A percentile compares a stretch with the other conserved stretches of the same genome.
These are phyloP conservation scores for Apodemia mormo DNA, from an alignment of 2,888 invertebrate species.

Conservation along the genomic window DNA sequence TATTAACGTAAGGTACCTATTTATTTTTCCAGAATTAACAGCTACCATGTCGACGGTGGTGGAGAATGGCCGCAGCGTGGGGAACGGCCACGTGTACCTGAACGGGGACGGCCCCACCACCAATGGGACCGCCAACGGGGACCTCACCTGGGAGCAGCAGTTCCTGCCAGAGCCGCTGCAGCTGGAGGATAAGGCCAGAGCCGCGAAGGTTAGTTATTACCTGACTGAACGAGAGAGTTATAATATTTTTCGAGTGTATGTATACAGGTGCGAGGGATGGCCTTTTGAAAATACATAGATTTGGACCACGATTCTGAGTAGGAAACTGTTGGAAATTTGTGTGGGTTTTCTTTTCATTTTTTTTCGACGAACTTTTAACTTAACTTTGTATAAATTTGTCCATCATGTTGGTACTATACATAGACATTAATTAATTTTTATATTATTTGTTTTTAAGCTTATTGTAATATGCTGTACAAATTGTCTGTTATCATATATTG, in stretches of 20 bases:
- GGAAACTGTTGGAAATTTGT: too few species aligned
- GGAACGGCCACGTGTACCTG: conserved; percentile 40
- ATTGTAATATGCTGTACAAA: too few species aligned
- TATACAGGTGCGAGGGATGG: too few species aligned
- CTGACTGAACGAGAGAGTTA: not conserved
- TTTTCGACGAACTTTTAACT: too few species aligned
- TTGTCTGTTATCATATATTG: too few species aligned
- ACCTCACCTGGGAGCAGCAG: conserved; percentile 54
- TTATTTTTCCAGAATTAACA: not conserved
- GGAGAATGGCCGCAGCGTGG: conserved; percentile 42
- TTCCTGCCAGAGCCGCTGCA: conserved; percentile 64
- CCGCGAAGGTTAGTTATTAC: conserved; percentile 55
- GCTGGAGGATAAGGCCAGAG: conserved; percentile 59
- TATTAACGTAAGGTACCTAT: too few species aligned
- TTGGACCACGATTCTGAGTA: too few species aligned
- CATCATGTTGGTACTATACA: not conserved
- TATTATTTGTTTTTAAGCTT: too few species aligned
- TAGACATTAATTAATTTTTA: too few species aligned
- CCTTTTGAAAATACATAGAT: too few species aligned
- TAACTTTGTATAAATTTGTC: not conserved
- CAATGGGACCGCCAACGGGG: conserved; percentile 31
- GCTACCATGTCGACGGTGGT: conserved; percentile 55
- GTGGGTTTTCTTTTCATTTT: too few species aligned
- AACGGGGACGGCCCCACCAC: conserved; percentile 27
- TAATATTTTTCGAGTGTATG: not conserved